phyloP scores from a whole-genome alignment of 2,113 vertebrate species.

The Tor tambroides region DNA sequence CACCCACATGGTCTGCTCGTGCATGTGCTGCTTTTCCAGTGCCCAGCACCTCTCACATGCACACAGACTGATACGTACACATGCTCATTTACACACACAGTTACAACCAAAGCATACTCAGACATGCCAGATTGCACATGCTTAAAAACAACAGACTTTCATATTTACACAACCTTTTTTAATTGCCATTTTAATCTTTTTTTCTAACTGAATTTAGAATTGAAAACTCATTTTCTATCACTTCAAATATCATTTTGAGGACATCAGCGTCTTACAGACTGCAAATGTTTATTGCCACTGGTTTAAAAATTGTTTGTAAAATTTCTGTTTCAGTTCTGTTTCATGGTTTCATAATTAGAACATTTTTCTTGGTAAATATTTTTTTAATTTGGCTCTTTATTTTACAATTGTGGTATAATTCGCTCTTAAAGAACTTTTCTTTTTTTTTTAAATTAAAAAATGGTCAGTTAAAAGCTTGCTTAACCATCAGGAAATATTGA shows the following conservation, averaged over 20 bases:
- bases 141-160: slow-evolving; percentile 27
- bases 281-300: not conserved
- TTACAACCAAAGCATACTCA: slow-evolving; percentile 27
- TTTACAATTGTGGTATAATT: too few relatives aligned
- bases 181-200: too few relatives aligned
- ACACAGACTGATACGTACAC: slow-evolving; percentile 20
- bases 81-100: slow-evolving; percentile 18
- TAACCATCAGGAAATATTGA: too few relatives aligned
- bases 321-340: not conserved
- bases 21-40: slow-evolving; percentile 51
- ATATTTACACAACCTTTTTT: not conserved
- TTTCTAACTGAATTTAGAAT: not conserved
- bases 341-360: not conserved
- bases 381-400: too few relatives aligned
- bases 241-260: not conserved
- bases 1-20: slow-evolving; percentile 78
- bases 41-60: slow-evolving; percentile 32
- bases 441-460: too few relatives aligned
- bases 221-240: not conserved
- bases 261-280: not conserved
- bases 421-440: too few relatives aligned
- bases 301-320: not conserved
- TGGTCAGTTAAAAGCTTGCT: not conserved
- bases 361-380: not conserved
- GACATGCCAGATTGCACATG: not conserved